Evolutionary conservation across 2,113 vertebrate genomes (phyloP).

Genomic region (Pollimyrus isidori): DNA sequence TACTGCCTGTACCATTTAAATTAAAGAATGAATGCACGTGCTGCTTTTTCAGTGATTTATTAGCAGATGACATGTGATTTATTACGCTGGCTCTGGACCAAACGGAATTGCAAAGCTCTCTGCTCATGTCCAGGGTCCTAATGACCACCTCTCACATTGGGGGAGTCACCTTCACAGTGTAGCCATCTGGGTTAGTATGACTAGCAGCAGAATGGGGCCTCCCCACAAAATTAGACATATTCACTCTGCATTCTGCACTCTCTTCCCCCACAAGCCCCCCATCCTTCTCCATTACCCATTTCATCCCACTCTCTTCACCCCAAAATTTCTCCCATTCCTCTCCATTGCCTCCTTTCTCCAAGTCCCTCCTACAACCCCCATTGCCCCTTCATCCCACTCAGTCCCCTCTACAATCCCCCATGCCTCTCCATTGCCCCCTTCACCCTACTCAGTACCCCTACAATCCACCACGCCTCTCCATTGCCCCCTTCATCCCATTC

Average conservation of each 20-base stretch:
- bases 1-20: not conserved
- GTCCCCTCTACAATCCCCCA: not conserved
- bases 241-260: not conserved
- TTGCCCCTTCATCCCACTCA: not conserved
- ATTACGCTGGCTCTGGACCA: not conserved
- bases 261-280: no score
- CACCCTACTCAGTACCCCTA: no score
- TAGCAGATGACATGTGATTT: constrained; percentile 1
- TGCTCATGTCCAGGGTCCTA: not conserved
- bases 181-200: constrained; percentile 25
- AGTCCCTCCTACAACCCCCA: not conserved
- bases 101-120: not conserved
- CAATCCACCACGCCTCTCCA: no score
- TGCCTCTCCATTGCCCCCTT: no score
- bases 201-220: constrained; percentile 27
- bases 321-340: not conserved
- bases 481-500: not conserved
- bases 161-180: constrained; percentile 34
- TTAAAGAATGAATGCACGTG: not conserved
- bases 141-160: not conserved
- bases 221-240: not conserved
- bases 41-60: not conserved
- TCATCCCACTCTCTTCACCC: not conserved
- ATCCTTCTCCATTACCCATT: not conserved
- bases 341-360: not conserved